Percentiles rank a stretch among this genome's conserved stretches.
phyloP scores from a whole-genome alignment of 2,888 invertebrate species.

The Aradus depressus region DNA sequence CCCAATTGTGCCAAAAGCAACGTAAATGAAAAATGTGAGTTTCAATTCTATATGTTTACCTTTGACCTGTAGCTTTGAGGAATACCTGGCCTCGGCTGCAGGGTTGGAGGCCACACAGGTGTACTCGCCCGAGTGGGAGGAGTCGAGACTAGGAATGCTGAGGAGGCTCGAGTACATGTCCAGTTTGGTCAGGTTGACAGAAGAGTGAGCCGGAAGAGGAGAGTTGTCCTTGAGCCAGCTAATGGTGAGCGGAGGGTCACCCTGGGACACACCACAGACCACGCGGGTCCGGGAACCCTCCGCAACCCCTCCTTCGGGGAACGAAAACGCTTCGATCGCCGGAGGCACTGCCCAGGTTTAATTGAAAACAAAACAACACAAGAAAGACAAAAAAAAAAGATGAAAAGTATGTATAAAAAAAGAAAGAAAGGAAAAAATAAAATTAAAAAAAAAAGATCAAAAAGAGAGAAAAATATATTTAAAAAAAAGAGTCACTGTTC shows the following conservation, averaged over 20 bases:
- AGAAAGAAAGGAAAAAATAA: constrained; percentile 21
- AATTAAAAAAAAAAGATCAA: constrained; percentile 21
- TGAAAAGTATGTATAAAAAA: constrained; percentile 17
- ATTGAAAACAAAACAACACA: constrained; percentile 1
- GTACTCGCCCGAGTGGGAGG: constrained; percentile 64
- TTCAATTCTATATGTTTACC: constrained; percentile 46
- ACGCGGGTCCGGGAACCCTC: constrained; percentile 72
- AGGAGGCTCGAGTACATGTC: constrained; percentile 67
- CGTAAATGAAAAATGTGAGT: constrained; percentile 33
- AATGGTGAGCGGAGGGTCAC: constrained; percentile 68
- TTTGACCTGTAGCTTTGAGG: constrained; percentile 69
- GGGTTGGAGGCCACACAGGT: constrained; percentile 68
- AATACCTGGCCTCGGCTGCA: constrained; percentile 66
- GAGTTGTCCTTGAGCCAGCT: constrained; percentile 69
- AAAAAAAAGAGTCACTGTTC: constrained; percentile 33
- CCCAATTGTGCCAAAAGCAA: constrained; percentile 53
- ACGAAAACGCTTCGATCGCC: constrained; percentile 74
- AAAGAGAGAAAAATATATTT: constrained; percentile 25
- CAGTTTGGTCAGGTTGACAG: constrained; percentile 56
- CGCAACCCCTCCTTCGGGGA: constrained; percentile 63
- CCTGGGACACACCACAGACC: constrained; percentile 67
- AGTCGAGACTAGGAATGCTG: constrained; percentile 63
- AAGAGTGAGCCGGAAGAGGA: constrained; percentile 37
- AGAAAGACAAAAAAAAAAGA: constrained; percentile 18
- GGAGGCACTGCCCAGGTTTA: constrained; percentile 54